phyloP scores from a whole-genome alignment of 2,888 invertebrate species.

The Anaspis maculata region DNA sequence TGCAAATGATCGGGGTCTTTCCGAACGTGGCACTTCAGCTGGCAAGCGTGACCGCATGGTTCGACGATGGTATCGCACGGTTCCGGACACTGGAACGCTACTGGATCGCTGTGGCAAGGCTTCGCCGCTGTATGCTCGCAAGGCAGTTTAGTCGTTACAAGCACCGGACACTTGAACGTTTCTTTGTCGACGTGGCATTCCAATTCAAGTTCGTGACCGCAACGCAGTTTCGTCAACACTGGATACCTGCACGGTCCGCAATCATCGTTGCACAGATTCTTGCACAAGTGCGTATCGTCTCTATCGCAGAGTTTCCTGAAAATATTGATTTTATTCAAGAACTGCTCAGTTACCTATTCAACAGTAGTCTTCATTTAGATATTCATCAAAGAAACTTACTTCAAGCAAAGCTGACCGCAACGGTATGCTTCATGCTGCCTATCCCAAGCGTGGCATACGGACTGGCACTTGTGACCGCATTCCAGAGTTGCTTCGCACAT shows the following conservation, averaged over 20 bases:
- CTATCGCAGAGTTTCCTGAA: too few relatives aligned
- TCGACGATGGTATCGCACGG: slow-evolving; percentile 48
- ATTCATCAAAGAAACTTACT: too few relatives aligned
- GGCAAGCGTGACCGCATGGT: slow-evolving; percentile 59
- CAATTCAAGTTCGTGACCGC: slow-evolving; percentile 44
- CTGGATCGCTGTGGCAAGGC: slow-evolving; percentile 38
- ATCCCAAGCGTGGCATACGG: slow-evolving; percentile 54
- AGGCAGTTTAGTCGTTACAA: slow-evolving; percentile 24
- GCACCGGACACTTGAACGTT: slow-evolving; percentile 28
- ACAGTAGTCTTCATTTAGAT: too few relatives aligned
- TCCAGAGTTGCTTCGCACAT: slow-evolving; percentile 41
- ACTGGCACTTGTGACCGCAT: slow-evolving; percentile 57
- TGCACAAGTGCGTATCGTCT: slow-evolving; percentile 46
- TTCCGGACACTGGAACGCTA: slow-evolving; percentile 38
- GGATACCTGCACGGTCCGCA: slow-evolving; percentile 44
- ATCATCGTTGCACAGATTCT: slow-evolving; percentile 42
- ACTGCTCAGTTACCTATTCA: too few relatives aligned
- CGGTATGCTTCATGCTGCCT: slow-evolving; percentile 43
- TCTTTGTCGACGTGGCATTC: slow-evolving; percentile 43
- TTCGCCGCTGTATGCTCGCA: slow-evolving; percentile 41
- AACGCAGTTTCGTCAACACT: slow-evolving; percentile 42
- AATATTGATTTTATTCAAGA: too few relatives aligned
- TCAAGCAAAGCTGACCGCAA: slow-evolving; percentile 47
- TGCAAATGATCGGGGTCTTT: slow-evolving; percentile 52
- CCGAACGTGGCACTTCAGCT: slow-evolving; percentile 47